A percentile compares a stretch with the other conserved stretches of the same genome.
Conservation (phyloP, 2,888 invertebrate genomes). For the Mythimna lalbum region DNA sequence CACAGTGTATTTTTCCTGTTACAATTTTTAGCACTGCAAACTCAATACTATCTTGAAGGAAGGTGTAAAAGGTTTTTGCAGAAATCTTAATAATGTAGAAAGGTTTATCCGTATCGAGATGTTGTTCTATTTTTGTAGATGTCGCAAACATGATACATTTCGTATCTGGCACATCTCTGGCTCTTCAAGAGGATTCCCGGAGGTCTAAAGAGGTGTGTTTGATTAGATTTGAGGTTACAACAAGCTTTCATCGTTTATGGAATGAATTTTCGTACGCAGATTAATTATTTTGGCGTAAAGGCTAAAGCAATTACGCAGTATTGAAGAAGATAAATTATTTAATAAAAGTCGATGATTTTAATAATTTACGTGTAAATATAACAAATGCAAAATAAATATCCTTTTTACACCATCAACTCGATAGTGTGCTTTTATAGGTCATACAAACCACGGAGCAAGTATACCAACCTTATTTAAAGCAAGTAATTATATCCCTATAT, state of each 20-base stretch:
- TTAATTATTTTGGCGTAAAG: neutral
- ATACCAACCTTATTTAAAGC: no score
- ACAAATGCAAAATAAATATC: no score
- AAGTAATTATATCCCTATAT: no score
- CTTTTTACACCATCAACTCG: no score
- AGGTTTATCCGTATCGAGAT: constrained; percentile 28
- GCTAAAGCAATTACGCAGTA: no score
- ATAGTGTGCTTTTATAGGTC: no score
- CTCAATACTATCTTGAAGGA: neutral
- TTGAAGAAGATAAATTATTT: no score
- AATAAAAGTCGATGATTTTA: no score
- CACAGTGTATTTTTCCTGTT: no score
- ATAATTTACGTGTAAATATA: no score
- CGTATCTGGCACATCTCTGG: constrained; percentile 2
- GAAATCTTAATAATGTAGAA: constrained; percentile 21
- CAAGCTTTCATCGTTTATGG: no score
- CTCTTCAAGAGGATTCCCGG: constrained; percentile 5
- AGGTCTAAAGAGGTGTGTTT: constrained; percentile 15
- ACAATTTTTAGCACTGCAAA: constrained; percentile 5
- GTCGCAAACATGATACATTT: neutral
- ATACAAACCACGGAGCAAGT: no score
- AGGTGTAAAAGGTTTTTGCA: constrained; percentile 14
- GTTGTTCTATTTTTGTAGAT: constrained; percentile 2
- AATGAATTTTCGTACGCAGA: neutral
- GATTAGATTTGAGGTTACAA: constrained; percentile 20